Evolutionary conservation across 1,140 invertebrate species (phyloP), one percentile per base, ranked within the genome.

Genomic region (Zaprionus lachaisei): DNA sequence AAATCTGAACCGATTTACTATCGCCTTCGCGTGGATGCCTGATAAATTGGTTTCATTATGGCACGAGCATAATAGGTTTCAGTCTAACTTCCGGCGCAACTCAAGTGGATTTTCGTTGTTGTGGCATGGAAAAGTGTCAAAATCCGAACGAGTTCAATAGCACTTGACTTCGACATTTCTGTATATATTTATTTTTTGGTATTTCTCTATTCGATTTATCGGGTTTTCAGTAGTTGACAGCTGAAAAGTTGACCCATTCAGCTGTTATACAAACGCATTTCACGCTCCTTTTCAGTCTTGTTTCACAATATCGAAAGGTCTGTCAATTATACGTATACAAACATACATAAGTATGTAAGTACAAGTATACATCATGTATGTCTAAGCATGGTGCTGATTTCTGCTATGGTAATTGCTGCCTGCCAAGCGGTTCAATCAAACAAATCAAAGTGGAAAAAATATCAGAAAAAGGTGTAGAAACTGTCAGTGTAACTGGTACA

Each of bases 301-400:
- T 87, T 87, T 84, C 84, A 81, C 44, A 89, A 87, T 74, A 87
- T 89, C 79, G 78, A 89, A 90, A 87, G 84, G 79, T 84, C 81
- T 89, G 79, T 87, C 85, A 87, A 90, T 87, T 83, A 81, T 47
- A 60, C 31, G 37, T 22, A 62, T 56, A 1, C 49, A 22, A 34
- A 17, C 26, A 11, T 70, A 63, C 24, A 51, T 34, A 24, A n/a
- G n/a, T n/a, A n/a, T n/a, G n/a, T n/a, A n/a, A n/a, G n/a, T 34
- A 11, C 1, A 22, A 20, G 0, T 44, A 44, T 44, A 14, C 14
- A 38, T 12, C 14, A 38, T 47, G 41, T 7, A 17, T 47, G 41
- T 17, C 6, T 14, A 41, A 63, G 58, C 68, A 22, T 38, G 54
- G 51, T 63, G 67, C 44, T 58, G 72, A 71, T 71, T 67, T n/a